Evolutionary conservation across 2,113 vertebrate species (phyloP), one percentile per base, ranked within the genome.

Genomic region (Lophotis ruficrista): DNA sequence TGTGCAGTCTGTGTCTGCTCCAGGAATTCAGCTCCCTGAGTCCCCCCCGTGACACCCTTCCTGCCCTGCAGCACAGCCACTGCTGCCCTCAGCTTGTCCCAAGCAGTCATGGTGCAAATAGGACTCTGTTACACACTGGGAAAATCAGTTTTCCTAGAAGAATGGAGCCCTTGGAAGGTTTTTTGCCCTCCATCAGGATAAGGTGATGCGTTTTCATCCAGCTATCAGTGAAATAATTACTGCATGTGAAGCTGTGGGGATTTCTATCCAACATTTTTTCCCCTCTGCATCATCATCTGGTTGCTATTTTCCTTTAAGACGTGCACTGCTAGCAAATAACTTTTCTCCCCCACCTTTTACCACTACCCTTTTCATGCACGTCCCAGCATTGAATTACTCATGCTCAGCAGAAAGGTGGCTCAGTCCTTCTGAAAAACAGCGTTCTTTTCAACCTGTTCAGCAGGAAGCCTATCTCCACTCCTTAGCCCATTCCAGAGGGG

Each of bases 371-470:
- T 91, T 79, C 85, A 85, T 38, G 38, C 21, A 85, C 0, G 0
- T 86, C 70, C 37, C 1, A 0, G 86, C 23, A 2, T 94, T 90
- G 87, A 90, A 95, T 95, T 96, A 94, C 95, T 93, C 72, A 28
- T 77, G 73, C 54, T 97, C 87, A 96, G 95, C 94, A 95, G 94
- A 96, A 93, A 64, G 73, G 65, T 94, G 61, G 43, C 90, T 95
- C 91, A 31, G 58, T 78, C 85, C 87, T 77, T 89, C 87, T 78
- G 89, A 97, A 94, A 87, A 94, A 45, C 76, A 94, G 79, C 14
- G 1, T 94, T 92, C 96, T 94, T 97, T 93, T 95, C 87, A 94
- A 93, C 91, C 90, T 95, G 87, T 97, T 94, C 92, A 96, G 91
- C 92, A 96, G 82, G 91, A 94, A 95, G 87, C 47, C 85, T 93